Conservation (phyloP, 2,888 invertebrate species). For the Ferrisia virgata region DNA sequence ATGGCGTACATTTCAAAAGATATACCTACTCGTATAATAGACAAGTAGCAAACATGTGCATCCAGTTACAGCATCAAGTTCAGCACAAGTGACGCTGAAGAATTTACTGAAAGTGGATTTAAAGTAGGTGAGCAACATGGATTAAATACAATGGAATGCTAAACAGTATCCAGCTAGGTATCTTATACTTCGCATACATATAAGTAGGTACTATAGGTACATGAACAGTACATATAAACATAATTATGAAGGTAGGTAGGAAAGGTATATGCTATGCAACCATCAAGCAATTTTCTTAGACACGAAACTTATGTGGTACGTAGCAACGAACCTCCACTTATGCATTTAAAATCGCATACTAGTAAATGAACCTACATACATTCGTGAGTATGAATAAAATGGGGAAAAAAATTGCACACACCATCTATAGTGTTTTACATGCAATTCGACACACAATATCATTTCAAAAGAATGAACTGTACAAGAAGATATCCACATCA, state of each 20-base stretch:
- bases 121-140: constrained; percentile 40
- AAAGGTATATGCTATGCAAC: too few species aligned
- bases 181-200: background rate
- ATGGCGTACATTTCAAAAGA: constrained; percentile 2
- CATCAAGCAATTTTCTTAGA: background rate
- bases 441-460: background rate
- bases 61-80: constrained; percentile 11
- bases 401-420: too few species aligned
- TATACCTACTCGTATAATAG: background rate
- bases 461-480: background rate
- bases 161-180: background rate
- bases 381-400: background rate
- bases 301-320: background rate
- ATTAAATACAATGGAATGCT: background rate
- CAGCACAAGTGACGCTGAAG: constrained; percentile 33
- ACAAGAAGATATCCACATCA: too few species aligned
- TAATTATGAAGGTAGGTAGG: too few species aligned
- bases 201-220: background rate
- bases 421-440: background rate
- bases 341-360: background rate
- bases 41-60: constrained; percentile 18
- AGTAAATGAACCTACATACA: too few species aligned
- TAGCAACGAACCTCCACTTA: background rate
- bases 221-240: background rate
- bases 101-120: constrained; percentile 38